Evolutionary conservation across 2,888 invertebrate species (phyloP), one percentile per base, ranked within the genome.

Genomic region (Chouioia cunea): DNA sequence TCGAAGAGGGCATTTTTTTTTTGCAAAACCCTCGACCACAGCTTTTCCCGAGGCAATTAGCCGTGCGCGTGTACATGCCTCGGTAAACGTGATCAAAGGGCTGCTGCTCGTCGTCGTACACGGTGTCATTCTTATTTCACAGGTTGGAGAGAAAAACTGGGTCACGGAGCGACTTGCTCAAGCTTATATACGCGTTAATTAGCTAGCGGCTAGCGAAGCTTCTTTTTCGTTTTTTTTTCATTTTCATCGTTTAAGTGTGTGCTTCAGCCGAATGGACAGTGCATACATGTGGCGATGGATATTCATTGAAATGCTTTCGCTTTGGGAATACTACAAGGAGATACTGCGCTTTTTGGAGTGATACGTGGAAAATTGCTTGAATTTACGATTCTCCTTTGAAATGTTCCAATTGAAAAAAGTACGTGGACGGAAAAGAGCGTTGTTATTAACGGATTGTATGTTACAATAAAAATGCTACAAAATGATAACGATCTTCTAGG

Each of bases 21-120:
- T 27, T 27, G 27, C 27, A 6, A 27, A 27, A 27, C 27, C 27
- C 27, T 3, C 6, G 27, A 48, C 8, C n/a, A 58, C 44, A 27
- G 27, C 27, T 27, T 27, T 27, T 27, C 27, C 27, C 50, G 66
- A 27, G 20, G 59, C 66, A 66, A 66, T 66, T 66, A 66, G 59
- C 46, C 16, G 27, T 18, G 4, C 36, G 62, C 8, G 56, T 46
- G 16, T 65, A 23, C 47, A 67, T 56, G 70, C 68, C 60, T 44
- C 63, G 71, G 56, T 71, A 56, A 64, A 69, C 72, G 60, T 71
- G 73, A 77, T 77, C 76, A 77, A 77, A 77, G 76, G 73, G 63
- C 27, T 46, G 67, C 66, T 59, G 64, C 73, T 60, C 64, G 65
- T 64, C n/a, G n/a, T n/a, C n/a, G n/a, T n/a, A n/a, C n/a, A 52